Evolutionary conservation across 2,888 invertebrate genomes (phyloP).

Genomic region (Amphimallon solstitiale): DNA sequence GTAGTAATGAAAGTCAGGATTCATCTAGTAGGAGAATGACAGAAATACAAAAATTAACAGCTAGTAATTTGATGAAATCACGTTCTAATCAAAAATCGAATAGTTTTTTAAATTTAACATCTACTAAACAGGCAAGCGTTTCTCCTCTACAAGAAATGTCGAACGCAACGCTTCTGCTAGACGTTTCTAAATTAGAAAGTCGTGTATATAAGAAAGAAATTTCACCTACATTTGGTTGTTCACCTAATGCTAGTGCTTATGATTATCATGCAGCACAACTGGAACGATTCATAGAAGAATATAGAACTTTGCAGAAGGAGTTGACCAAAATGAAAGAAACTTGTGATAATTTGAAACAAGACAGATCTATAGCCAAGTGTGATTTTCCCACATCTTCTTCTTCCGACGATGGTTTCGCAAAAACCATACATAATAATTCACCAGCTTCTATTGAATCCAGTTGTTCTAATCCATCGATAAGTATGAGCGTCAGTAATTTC

Average conservation of each 20-base stretch:
- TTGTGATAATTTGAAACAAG: conserved; percentile 72
- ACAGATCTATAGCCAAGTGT: conserved; percentile 53
- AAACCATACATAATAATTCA: conserved; percentile 65
- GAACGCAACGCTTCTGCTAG: conserved; percentile 71
- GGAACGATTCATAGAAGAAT: conserved; percentile 82
- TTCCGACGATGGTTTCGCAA: conserved; percentile 65
- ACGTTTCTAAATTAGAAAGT: conserved; percentile 68
- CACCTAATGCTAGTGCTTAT: conserved; percentile 67
- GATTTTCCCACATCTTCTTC: conserved; percentile 55
- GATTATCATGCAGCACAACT: conserved; percentile 84
- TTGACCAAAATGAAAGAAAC: conserved; percentile 84
- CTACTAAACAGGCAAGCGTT: conserved; percentile 70
- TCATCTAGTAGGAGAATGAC: conserved; percentile 65
- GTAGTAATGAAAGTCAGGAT: conserved; percentile 64
- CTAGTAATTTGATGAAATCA: conserved; percentile 52
- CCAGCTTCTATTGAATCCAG: conserved; percentile 55
- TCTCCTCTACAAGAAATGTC: conserved; percentile 67
- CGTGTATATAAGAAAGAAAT: conserved; percentile 51
- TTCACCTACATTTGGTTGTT: conserved; percentile 21
- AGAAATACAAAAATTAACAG: conserved; percentile 58
- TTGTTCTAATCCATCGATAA: conserved; percentile 35
- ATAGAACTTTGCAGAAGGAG: conserved; percentile 79
- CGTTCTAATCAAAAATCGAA: conserved; percentile 68
- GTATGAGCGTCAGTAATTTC: conserved; percentile 65
- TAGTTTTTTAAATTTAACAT: conserved; percentile 76